These are phyloP conservation scores for Mactromeris polynyma DNA, from an alignment of 2,888 invertebrate species.

Conservation along the genomic window DNA sequence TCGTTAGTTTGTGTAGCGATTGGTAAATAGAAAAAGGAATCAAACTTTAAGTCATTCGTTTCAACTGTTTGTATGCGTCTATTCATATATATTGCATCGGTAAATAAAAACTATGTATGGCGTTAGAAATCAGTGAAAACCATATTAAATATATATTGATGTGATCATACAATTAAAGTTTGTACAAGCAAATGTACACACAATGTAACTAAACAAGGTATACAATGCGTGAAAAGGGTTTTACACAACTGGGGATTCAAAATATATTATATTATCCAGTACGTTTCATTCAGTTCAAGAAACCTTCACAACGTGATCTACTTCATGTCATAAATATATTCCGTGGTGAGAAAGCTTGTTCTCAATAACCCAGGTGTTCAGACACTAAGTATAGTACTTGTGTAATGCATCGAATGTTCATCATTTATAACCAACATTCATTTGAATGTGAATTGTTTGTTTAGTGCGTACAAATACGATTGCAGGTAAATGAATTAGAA, in stretches of 20 bases:
- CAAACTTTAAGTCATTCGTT: neutral
- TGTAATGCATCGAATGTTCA: too few species aligned
- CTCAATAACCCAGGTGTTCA: too few species aligned
- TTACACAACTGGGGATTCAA: neutral
- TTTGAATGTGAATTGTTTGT: too few species aligned
- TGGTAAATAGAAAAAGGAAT: neutral
- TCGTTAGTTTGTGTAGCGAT: neutral
- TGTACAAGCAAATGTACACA: neutral
- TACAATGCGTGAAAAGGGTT: neutral
- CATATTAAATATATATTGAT: neutral
- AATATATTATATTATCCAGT: neutral
- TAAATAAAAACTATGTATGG: neutral
- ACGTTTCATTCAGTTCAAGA: neutral
- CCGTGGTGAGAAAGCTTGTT: too few species aligned
- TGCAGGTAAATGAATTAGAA: too few species aligned
- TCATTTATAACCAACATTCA: too few species aligned
- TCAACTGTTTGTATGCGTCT: conserved; percentile 10
- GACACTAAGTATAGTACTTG: too few species aligned
- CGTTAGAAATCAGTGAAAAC: neutral
- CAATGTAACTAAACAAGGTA: neutral
- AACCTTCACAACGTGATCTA: neutral
- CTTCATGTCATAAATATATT: neutral
- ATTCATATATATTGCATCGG: neutral
- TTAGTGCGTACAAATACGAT: too few species aligned
- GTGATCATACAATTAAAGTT: neutral